Evolutionary conservation across 2,113 vertebrate genomes (phyloP).

Genomic region (Marmota monax): DNA sequence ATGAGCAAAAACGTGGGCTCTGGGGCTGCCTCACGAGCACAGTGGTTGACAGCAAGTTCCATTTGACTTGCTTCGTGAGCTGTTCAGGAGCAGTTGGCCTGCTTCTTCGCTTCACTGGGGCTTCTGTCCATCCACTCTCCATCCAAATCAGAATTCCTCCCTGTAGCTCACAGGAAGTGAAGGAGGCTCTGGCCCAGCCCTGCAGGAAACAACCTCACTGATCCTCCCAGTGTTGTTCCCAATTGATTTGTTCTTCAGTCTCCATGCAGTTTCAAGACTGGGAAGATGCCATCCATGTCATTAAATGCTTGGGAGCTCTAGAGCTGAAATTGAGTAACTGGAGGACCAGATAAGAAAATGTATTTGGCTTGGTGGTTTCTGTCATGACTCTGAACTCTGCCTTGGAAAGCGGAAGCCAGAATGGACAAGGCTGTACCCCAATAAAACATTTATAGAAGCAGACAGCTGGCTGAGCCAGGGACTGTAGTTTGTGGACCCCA

Average conservation of each 20-base stretch:
- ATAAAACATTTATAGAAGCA: neutral
- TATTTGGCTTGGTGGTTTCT: neutral
- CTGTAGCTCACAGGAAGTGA: neutral
- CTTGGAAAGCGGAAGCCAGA: neutral
- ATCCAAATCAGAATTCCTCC: neutral
- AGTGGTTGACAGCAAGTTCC: neutral
- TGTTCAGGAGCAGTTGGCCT: too few species aligned
- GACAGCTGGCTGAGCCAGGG: neutral
- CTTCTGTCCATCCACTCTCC: fast-evolving
- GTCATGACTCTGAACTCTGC: neutral
- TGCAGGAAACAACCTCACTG: neutral
- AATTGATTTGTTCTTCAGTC: too few species aligned
- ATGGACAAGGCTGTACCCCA: neutral
- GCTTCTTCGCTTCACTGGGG: neutral
- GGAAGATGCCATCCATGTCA: neutral
- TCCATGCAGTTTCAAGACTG: neutral
- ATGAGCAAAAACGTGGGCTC: neutral
- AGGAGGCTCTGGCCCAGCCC: neutral
- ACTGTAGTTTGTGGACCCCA: neutral
- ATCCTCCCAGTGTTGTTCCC: neutral
- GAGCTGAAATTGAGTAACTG: neutral
- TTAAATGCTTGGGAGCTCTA: neutral
- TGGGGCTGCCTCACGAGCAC: neutral
- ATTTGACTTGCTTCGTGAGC: neutral
- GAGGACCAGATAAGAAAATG: neutral